Conservation (phyloP, 1,140 invertebrate species). For the Neomicropteryx cornuta region DNA sequence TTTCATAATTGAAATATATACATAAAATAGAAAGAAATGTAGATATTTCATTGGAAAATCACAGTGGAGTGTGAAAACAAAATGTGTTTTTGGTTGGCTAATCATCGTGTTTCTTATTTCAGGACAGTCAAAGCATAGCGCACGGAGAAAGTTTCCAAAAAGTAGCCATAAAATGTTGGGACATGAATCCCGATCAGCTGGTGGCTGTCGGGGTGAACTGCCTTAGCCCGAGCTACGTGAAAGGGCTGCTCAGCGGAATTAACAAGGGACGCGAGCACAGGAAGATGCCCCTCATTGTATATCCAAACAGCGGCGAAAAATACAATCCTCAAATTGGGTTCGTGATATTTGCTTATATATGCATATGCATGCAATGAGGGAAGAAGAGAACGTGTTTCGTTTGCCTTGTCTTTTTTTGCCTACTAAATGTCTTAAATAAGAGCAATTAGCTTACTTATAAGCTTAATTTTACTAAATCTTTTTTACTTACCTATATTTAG, state of each 20-base stretch:
- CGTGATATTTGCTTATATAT: slow-evolving; percentile 13
- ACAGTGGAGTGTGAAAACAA: no score
- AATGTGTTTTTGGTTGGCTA: no score
- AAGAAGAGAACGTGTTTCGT: no score
- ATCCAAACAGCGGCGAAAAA: slow-evolving; percentile 68
- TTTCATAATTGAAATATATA: no score
- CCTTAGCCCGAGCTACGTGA: slow-evolving; percentile 42
- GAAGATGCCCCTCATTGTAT: slow-evolving; percentile 55
- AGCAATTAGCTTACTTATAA: no score
- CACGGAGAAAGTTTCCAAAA: slow-evolving; percentile 64
- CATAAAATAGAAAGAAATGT: no score
- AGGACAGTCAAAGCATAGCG: slow-evolving; percentile 53
- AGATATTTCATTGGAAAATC: no score
- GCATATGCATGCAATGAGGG: slow-evolving; percentile 1
- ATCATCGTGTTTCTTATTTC: slow-evolving; percentile 8
- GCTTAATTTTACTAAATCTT: no score
- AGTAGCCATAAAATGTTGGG: slow-evolving; percentile 50
- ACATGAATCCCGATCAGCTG: slow-evolving; percentile 50
- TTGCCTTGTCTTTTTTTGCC: no score
- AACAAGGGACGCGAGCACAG: slow-evolving; percentile 35
- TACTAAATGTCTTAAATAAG: no score
- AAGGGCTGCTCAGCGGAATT: slow-evolving; percentile 46
- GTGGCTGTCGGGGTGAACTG: slow-evolving; percentile 83
- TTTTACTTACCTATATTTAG: no score
- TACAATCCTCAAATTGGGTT: slow-evolving; percentile 50